Base-by-base conservation (phyloP, 2,797 vertebrate genomes). In the Threskiornis aethiopicus region DNA sequence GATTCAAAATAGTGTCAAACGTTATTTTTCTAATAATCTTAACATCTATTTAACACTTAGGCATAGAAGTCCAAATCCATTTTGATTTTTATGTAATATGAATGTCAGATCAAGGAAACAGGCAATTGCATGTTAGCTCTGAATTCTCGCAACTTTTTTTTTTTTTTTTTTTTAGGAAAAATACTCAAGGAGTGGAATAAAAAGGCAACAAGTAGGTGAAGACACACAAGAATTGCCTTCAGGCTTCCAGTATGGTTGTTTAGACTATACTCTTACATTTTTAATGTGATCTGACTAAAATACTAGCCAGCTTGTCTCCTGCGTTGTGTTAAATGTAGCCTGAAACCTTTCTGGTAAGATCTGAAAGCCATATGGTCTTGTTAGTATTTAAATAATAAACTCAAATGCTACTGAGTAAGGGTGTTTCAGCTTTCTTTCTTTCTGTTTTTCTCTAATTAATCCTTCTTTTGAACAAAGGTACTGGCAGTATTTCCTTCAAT, bases 351-450 rank as follows among this genome's bases (percentile, higher is more conserved):
- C 64, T 59, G 20, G 35, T 84, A 67, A 84, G 33, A 84, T 91
- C 82, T 87, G 52, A 59, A 81, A 94, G 79, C 79, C 90, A 84
- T 89, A 94, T 85, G 87, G 87, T 91, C 58, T 84, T 42, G 54
- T 89, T 85, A 84, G 82, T 70, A 70, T 91, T 89, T 85, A 85
- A 92, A 93, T 73, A 82, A 73, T 25, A 95, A 93, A 76, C 11
- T 71, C 46, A 70, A 59, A 87, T 83, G 42, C 0, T 16, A 62
- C 29, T 65, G 41, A 39, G 3, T 57, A 79, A 79, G 58, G 39
- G 41, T 81, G 41, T 84, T 96, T 93, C 80, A 61, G 33, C 44
- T 89, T 89, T 57, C 71, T 78, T 77, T 22, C 61, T 52, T 55
- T 93, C 76, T 97, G 52, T 67, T 96, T 84, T 88, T 84, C 52